phyloP scores from a whole-genome alignment of 2,113 vertebrate species.

The Choloepus hoffmanni region DNA sequence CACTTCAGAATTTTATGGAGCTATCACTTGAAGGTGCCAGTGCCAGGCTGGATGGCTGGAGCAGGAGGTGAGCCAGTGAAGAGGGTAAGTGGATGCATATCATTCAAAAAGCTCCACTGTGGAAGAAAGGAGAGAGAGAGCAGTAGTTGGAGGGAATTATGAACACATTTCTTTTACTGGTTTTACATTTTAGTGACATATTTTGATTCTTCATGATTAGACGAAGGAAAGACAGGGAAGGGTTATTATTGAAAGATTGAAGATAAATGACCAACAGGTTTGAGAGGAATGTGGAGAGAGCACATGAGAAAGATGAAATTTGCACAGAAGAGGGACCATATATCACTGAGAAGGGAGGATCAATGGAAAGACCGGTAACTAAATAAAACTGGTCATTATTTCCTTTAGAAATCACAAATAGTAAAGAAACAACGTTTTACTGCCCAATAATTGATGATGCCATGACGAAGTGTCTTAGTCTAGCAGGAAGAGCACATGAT shows the following conservation, averaged over 20 bases:
- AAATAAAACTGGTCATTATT: constrained; percentile 45
- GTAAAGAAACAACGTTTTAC: constrained; percentile 54
- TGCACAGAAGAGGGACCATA: background rate
- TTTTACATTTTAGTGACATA: background rate
- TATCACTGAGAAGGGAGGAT: background rate
- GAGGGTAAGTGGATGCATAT: background rate
- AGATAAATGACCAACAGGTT: background rate
- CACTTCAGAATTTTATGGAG: background rate
- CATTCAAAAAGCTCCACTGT: background rate
- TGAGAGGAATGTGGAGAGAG: background rate
- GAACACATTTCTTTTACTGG: background rate
- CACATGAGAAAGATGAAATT: background rate
- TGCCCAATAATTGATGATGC: constrained; percentile 70
- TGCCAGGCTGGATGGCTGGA: background rate
- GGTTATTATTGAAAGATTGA: background rate
- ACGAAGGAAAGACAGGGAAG: background rate
- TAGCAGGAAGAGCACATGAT: constrained; percentile 70
- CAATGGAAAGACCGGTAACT: constrained; percentile 34
- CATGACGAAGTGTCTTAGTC: constrained; percentile 26
- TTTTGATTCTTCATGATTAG: background rate
- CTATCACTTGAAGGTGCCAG: background rate
- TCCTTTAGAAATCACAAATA: constrained; percentile 72
- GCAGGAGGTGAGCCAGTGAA: background rate
- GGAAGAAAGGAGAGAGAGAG: background rate
- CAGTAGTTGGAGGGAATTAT: accelerated